Evolutionary conservation across 2,113 vertebrate genomes (phyloP).

Genomic region (Callionymus lyra): DNA sequence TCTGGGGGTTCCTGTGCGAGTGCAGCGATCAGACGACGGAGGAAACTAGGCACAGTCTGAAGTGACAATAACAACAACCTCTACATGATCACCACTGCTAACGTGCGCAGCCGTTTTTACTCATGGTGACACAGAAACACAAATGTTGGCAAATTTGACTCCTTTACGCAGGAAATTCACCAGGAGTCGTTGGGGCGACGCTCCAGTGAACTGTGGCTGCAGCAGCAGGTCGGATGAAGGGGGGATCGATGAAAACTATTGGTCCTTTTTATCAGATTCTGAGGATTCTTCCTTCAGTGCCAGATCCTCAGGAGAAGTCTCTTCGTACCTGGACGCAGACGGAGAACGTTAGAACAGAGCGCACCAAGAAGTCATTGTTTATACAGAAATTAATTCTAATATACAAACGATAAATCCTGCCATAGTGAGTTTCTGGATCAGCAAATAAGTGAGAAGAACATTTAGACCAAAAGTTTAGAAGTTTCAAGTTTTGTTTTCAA

Average conservation of each 20-base stretch:
- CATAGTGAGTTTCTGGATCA: no score
- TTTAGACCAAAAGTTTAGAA: no score
- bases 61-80: no score
- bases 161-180: conserved; percentile 1
- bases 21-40: no score
- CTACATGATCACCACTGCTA: conserved; percentile 2
- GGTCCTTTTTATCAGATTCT: conserved; percentile 65
- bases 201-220: conserved; percentile 32
- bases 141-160: conserved; percentile 18
- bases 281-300: conserved; percentile 44
- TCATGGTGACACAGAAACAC: conserved; percentile 15
- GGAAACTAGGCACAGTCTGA: no score
- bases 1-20: no score
- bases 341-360: no score
- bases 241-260: conserved; percentile 21
- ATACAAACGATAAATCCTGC: no score
- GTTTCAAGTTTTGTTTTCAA: no score
- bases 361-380: no score
- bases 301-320: conserved; percentile 42
- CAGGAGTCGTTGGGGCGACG: conserved; percentile 13
- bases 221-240: conserved; percentile 22
- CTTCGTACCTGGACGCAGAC: conserved; percentile 61
- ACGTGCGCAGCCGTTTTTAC: conserved; percentile 10
- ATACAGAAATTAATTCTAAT: no score
- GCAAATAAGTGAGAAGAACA: no score